Evolutionary conservation across 2,113 vertebrate species (phyloP), one percentile per base, ranked within the genome.

Genomic region (Aldabrachelys gigantea): DNA sequence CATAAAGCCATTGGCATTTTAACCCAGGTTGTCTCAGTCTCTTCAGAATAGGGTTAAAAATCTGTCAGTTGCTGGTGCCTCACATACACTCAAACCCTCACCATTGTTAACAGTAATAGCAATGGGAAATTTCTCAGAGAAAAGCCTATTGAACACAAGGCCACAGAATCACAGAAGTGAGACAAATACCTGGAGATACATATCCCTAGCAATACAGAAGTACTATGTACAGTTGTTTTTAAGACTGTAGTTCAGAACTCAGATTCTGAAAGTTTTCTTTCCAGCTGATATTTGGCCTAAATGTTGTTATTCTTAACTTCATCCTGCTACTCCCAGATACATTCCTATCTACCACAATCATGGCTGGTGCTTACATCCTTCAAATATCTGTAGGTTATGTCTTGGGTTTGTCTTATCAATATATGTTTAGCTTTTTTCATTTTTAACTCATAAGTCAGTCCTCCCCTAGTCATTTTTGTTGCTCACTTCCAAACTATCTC

Each of bases 401-500:
- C 59, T 62, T 62, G 59, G 29, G 13, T 75, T 38, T 41, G 69
- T 41, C n/a, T 75, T 75, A 75, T 10, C n/a, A 22, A 41, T 41
- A 10, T 11, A 44, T 44, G 4, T 2, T 88, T 91, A n/a, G 4
- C 6, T 19, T 38, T 91, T n/a, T 10, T 38, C 49, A 85, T 85
- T 88, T 57, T 69, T 88, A 69, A 44, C 9, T 4, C 47, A 88
- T 84, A 88, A 84, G 10, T 17, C 6, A 31, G 92, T 76, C 29
- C 2, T 0, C 0, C 10, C 6, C 2, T 1, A 3, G 7, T 24
- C 65, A 11, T 56, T 83, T 80, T 17, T 65, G 80, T 47, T 90
- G 41, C 59, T 91, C 1, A 6, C 56, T 35, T 84, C 47, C 12
- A n/a, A 84, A 2, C 38, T 8, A 57, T 27, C 85, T 92, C 17